Conservation (phyloP, 2,888 invertebrate genomes). For the Synergus umbraculus region DNA sequence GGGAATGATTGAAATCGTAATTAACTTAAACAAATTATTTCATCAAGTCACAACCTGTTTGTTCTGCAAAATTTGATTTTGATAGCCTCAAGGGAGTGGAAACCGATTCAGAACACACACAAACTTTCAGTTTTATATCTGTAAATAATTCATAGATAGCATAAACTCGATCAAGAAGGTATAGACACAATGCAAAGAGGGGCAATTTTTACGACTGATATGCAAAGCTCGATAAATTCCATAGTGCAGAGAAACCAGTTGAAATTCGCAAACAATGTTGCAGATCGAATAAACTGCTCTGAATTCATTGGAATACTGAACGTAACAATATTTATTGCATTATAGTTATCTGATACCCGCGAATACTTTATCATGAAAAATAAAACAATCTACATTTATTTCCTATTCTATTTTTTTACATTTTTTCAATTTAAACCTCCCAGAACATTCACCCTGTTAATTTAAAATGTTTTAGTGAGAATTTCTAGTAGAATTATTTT, state of each 20-base stretch:
- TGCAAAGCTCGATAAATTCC: conserved; percentile 56
- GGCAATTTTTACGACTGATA: conserved; percentile 45
- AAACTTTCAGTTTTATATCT: background rate
- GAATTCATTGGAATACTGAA: conserved; percentile 50
- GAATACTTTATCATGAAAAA: background rate
- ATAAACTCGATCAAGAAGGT: background rate
- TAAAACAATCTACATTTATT: background rate
- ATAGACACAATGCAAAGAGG: background rate
- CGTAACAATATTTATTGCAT: conserved; percentile 51
- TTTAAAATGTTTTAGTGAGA: background rate
- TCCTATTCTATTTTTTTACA: background rate
- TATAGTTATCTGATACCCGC: background rate
- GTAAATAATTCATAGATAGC: background rate
- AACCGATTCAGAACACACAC: too few species aligned
- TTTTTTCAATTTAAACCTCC: background rate
- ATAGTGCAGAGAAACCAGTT: conserved; percentile 6
- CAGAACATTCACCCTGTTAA: background rate
- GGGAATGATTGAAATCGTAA: conserved; percentile 55
- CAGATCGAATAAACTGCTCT: conserved; percentile 52
- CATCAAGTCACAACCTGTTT: background rate
- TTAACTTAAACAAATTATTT: conserved; percentile 59
- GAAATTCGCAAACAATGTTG: conserved; percentile 55
- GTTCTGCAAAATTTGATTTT: background rate
- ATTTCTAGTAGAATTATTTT: background rate
- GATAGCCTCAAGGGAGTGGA: too few species aligned